Base-by-base conservation (phyloP, 2,888 invertebrate species). In the Crossocerus cetratus region DNA sequence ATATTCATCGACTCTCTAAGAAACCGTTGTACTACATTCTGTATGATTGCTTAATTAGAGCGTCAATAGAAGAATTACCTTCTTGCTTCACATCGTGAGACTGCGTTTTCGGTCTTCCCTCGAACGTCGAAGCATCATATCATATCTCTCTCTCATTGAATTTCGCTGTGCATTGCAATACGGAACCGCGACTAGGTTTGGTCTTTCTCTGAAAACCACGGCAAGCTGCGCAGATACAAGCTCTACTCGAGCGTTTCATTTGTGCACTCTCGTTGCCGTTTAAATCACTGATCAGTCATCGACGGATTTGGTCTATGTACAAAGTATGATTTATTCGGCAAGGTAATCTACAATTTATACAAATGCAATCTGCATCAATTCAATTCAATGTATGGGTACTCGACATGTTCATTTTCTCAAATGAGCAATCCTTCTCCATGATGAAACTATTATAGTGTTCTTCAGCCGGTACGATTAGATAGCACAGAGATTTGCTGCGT, bases 11-110 rank as follows among this genome's bases (percentile, higher is more conserved):
- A 42, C 55, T 63, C 55, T 57, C 18, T 63, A 49, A 45, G 62
- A 56, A 62, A 64, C 60, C 63, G 66, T 77, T 77, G 77, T 76
- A 76, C 75, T 72, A 69, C 76, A 57, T 72, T 72, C 72, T 69
- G 77, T 69, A 77, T 72, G 76, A 77, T 77, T 68, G 77, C 66
- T 72, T 67, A 67, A 65, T 54, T 62, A 54, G 68, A 65, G 54
- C 49, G 56, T 65, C 64, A 69, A 45, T 57, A 58, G 58, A 63
- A 53, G n/a, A 69, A 61, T 23, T 23, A 18, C 44, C 13, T 18
- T 43, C 14, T 16, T 45, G 56, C n/a, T 64, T 42, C 44, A 18
- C 45, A 18, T 22, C 21, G 1, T 18, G 45, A 45, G 21, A 59
- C 21, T 21, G 14, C 16, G 49, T n/a, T 49, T 49, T 16, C n/a